phyloP scores from a whole-genome alignment of 2,797 vertebrate genomes.

The Sebastes aleutianus region DNA sequence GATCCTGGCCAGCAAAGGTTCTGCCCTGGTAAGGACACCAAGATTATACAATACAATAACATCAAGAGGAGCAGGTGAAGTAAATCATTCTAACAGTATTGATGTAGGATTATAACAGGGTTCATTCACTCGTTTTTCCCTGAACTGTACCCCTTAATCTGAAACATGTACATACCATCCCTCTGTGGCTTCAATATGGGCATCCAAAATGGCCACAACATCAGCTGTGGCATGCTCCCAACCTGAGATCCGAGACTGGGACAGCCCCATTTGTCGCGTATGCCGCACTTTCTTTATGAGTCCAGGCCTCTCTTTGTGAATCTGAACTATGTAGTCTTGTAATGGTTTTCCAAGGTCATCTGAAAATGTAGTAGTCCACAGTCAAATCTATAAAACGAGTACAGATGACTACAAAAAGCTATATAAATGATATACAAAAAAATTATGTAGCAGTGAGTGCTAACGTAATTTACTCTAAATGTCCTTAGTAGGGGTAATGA shows the following conservation, averaged over 20 bases:
- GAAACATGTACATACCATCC: conserved; percentile 53
- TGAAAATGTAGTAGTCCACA: conserved; percentile 27
- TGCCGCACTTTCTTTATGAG: conserved; percentile 76
- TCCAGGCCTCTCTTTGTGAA: conserved; percentile 55
- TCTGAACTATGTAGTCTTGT: conserved; percentile 47
- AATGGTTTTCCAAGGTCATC: conserved; percentile 58
- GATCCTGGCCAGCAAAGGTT: conserved; percentile 80
- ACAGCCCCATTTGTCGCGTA: conserved; percentile 69
- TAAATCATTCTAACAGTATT: conserved; percentile 27
- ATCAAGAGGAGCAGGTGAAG: conserved; percentile 13
- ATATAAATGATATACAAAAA: background rate
- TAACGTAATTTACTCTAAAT: background rate
- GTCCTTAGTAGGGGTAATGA: background rate
- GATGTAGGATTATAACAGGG: background rate
- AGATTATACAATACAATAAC: background rate
- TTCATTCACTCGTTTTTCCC: background rate
- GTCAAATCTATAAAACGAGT: background rate
- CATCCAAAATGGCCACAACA: conserved; percentile 82
- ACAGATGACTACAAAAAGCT: background rate
- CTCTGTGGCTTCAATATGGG: conserved; percentile 79
- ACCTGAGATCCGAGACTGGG: conserved; percentile 74
- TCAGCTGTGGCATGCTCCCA: conserved; percentile 75
- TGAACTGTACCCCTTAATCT: background rate
- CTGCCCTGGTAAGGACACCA: conserved; percentile 68
- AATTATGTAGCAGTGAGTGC: background rate